phyloP scores from a whole-genome alignment of 2,797 vertebrate genomes.

The Siniperca obscura region DNA sequence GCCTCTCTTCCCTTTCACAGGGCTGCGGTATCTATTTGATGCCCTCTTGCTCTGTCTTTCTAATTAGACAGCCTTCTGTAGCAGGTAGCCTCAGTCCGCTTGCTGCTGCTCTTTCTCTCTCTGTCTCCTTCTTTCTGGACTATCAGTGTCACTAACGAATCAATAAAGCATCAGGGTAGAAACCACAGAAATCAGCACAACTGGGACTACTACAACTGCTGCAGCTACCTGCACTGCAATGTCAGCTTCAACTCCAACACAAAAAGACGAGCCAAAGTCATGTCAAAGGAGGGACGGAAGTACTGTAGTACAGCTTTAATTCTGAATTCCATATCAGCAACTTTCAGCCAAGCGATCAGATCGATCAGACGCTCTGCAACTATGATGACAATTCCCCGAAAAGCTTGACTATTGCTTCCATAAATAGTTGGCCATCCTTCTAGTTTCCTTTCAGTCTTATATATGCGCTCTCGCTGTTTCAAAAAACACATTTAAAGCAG shows the following conservation, averaged over 20 bases:
- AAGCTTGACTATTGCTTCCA: not conserved
- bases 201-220: constrained; percentile 36
- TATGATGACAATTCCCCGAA: not conserved
- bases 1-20: constrained; percentile 27
- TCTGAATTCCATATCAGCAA: constrained; percentile 31
- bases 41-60: constrained; percentile 56
- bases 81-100: constrained; percentile 53
- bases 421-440: constrained; percentile 5
- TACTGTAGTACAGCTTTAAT: not conserved
- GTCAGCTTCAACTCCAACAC: not conserved
- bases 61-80: constrained; percentile 67
- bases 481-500: constrained; percentile 32
- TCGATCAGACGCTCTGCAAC: not conserved
- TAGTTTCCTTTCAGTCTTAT: not conserved
- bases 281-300: constrained; percentile 1
- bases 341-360: constrained; percentile 20
- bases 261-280: constrained; percentile 25
- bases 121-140: constrained; percentile 49
- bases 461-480: constrained; percentile 3
- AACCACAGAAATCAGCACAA: constrained; percentile 73
- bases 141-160: constrained; percentile 72
- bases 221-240: constrained; percentile 56
- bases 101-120: constrained; percentile 25
- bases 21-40: constrained; percentile 53
- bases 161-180: constrained; percentile 68